Base-by-base conservation (phyloP, 53 echinoderm and acorn worm species). In the Mesocentrotus franciscanus region DNA sequence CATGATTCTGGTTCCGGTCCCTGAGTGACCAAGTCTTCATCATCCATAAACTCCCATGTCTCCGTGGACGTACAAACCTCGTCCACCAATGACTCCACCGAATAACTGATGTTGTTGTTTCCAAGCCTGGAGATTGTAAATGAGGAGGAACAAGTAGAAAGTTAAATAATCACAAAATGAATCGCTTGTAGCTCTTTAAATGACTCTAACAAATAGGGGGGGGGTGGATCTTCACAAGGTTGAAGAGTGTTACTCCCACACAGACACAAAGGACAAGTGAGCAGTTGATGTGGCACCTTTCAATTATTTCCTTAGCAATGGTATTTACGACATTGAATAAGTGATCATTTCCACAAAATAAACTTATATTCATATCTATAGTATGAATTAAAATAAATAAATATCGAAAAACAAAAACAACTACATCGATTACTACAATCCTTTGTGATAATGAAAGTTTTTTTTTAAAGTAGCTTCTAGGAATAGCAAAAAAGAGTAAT, bases 1-100 rank as follows among this genome's bases (percentile, higher is more conserved):
- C 99, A 99, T 18, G 98, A 99, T 81, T 99, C 99, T 76, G 99
- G 98, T 95, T 99, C 99, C 4, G 97, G 97, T 29, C 97, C 98
- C n/a, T 94, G 96, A 1, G 96, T 96, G 68, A 98, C 97, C 11
- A 97, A 85, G 85, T 98, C 99, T 75, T 97, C 97, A 92, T 99
- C 99, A 24, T 96, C 96, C 83, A 97, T 97, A 93, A 93, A 97
- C 35, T 96, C 75, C 29, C 97, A 35, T 24, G 97, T 83, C 26
- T 85, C 93, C 27, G 87, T 87, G 2, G 95, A 95, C 18, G 95
- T 60, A 1, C 97, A 71, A 1, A 97, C 96, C 64, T 99, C 99
- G 32, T 99, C 99, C 90, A 99, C 99, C 93, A 99, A 90, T 0
- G 99, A 99, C 85, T 99, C 99, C 97, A 97, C 97, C 35, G 99